These are phyloP conservation scores for Capreolus pygargus DNA, from an alignment of 2,113 vertebrate species.

Conservation along the genomic window DNA sequence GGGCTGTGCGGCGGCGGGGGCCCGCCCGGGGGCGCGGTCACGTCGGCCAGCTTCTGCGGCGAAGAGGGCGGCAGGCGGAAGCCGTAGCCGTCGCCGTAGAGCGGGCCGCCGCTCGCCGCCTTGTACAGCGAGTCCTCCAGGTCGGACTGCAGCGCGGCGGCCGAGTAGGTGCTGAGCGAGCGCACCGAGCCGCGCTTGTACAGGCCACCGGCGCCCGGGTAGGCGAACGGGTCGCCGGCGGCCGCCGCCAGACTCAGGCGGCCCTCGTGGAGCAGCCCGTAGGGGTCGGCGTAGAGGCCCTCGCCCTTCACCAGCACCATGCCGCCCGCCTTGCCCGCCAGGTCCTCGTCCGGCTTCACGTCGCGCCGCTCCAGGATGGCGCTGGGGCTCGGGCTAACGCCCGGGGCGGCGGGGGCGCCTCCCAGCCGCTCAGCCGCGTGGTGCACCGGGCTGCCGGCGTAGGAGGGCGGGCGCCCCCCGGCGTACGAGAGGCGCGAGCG, in stretches of 20 bases:
- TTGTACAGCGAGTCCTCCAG: constrained; percentile 95
- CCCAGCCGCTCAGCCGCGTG: constrained; percentile 85
- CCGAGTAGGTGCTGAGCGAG: constrained; percentile 96
- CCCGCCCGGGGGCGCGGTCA: constrained; percentile 85
- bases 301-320: constrained; percentile 96
- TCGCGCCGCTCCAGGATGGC: constrained; percentile 98
- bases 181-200: constrained; percentile 95
- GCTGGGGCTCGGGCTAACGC: constrained; percentile 93
- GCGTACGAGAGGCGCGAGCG: constrained; percentile 96
- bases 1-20: constrained; percentile 89
- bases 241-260: constrained; percentile 96
- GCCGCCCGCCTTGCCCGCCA: constrained; percentile 88
- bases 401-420: constrained; percentile 82
- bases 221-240: constrained; percentile 93
- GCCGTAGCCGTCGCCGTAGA: constrained; percentile 91
- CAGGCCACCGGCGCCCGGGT: constrained; percentile 92
- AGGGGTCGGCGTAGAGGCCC: constrained; percentile 94
- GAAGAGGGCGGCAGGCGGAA: constrained; percentile 95
- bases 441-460: constrained; percentile 87
- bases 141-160: constrained; percentile 92
- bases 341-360: constrained; percentile 96
- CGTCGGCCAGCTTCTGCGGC: constrained; percentile 91
- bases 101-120: constrained; percentile 83
- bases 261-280: constrained; percentile 93
- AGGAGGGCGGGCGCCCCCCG: constrained; percentile 94